These are phyloP conservation scores for Conops quadrifasciatus DNA, from an alignment of 2,888 invertebrate genomes.

Conservation along the genomic window DNA sequence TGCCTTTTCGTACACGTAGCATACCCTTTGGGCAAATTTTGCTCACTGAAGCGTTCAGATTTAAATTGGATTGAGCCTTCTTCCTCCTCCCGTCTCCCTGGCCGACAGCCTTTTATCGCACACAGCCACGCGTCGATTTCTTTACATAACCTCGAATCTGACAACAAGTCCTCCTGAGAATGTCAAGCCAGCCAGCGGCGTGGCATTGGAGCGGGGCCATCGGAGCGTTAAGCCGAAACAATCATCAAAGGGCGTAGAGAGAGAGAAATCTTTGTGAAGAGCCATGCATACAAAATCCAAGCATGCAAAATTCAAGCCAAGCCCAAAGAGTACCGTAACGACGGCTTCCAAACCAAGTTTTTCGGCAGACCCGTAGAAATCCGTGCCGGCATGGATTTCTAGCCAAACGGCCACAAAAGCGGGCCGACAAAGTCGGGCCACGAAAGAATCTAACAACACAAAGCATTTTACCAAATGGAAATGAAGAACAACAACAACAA, in stretches of 20 bases:
- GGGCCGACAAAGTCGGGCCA: neutral
- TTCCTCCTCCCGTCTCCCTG: too few relatives aligned
- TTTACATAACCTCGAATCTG: neutral
- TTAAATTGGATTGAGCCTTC: slow-evolving; percentile 17
- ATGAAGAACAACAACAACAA: neutral
- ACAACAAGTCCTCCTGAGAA: neutral
- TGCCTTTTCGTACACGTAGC: slow-evolving; percentile 23
- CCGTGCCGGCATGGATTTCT: neutral
- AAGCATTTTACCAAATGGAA: neutral
- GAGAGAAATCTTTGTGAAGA: neutral
- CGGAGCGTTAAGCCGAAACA: neutral
- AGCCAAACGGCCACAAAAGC: neutral
- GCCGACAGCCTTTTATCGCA: too few relatives aligned
- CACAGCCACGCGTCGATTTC: neutral
- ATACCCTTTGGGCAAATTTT: slow-evolving; percentile 22
- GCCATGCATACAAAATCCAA: neutral
- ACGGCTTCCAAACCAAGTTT: too few relatives aligned
- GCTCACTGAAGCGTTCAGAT: slow-evolving; percentile 7
- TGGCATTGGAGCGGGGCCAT: neutral
- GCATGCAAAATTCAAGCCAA: neutral
- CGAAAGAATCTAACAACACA: slow-evolving; percentile 2
- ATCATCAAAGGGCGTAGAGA: neutral
- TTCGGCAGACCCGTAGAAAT: neutral
- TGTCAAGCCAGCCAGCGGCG: neutral
- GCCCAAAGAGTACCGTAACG: neutral